These are phyloP conservation scores for Macroglossus sobrinus DNA, from an alignment of 2,113 vertebrate genomes.

Conservation along the genomic window DNA sequence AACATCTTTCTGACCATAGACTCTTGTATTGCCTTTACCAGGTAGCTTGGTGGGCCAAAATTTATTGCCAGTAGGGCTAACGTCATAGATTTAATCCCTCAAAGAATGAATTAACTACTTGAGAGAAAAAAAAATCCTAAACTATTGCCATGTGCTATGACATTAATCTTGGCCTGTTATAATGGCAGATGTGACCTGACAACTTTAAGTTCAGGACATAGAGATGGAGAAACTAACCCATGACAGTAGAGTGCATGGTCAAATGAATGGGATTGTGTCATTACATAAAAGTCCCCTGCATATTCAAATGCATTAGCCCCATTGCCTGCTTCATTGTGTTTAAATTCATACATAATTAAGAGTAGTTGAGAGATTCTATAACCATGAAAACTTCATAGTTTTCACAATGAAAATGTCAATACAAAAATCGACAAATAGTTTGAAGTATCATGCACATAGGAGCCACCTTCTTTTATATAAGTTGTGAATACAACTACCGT, in stretches of 20 bases:
- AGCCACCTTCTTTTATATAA: not conserved
- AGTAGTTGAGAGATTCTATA: not conserved
- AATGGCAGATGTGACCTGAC: not conserved
- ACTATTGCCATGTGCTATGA: not conserved
- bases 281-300: not conserved
- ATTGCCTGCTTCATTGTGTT: not conserved
- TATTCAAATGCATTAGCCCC: not conserved
- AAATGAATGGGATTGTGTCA: not conserved
- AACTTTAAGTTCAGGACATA: not conserved
- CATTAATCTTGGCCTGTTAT: not conserved
- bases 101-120: not conserved
- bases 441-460: not conserved
- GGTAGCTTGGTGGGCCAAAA: not conserved
- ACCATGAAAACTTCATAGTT: not conserved
- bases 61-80: conserved; percentile 40
- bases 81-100: not conserved
- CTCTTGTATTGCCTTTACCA: conserved; percentile 67
- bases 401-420: too few species aligned
- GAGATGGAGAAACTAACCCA: not conserved
- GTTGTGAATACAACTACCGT: not conserved
- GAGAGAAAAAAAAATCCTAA: not conserved
- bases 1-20: not conserved
- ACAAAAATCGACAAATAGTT: not conserved
- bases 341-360: not conserved
- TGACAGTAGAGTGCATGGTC: not conserved